phyloP scores from a whole-genome alignment of 2,113 vertebrate species.

The Sylvia atricapilla region DNA sequence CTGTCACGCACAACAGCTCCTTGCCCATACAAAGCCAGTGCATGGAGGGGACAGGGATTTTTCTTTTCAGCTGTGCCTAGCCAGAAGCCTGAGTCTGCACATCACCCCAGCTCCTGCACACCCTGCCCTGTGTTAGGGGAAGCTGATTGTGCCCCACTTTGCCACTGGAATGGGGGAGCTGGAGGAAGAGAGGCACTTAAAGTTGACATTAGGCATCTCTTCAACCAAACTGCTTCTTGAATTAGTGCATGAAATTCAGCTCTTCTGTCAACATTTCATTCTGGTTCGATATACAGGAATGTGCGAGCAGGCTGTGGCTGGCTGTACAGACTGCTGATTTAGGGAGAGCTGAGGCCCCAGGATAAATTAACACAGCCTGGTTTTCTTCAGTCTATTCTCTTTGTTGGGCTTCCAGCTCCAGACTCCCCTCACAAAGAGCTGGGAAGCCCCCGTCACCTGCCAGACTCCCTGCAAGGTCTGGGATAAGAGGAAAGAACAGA shows the following conservation, averaged over 20 bases:
- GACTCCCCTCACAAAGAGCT: not conserved
- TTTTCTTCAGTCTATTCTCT: not conserved
- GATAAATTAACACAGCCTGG: not conserved
- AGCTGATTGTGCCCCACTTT: not conserved
- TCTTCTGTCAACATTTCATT: not conserved
- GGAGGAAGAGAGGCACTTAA: not conserved
- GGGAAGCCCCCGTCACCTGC: not conserved
- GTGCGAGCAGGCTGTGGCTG: not conserved
- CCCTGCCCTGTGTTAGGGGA: not conserved
- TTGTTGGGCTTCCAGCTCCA: not conserved
- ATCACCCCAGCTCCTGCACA: not conserved
- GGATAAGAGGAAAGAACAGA: not conserved
- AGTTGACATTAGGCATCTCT: not conserved
- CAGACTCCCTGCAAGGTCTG: not conserved
- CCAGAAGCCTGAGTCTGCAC: not conserved
- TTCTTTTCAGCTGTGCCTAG: not conserved
- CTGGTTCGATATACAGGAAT: not conserved
- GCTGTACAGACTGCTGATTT: not conserved
- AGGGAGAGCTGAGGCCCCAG: not conserved
- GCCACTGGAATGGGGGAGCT: not conserved
- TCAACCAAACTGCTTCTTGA: not conserved
- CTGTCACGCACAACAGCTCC: not conserved
- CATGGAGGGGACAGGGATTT: accelerated
- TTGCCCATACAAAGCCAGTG: not conserved
- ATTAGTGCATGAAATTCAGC: not conserved